Evolutionary conservation across 35 echinoderm and acorn worm species (phyloP).

Genomic region (Apostichopus parvimensis): DNA sequence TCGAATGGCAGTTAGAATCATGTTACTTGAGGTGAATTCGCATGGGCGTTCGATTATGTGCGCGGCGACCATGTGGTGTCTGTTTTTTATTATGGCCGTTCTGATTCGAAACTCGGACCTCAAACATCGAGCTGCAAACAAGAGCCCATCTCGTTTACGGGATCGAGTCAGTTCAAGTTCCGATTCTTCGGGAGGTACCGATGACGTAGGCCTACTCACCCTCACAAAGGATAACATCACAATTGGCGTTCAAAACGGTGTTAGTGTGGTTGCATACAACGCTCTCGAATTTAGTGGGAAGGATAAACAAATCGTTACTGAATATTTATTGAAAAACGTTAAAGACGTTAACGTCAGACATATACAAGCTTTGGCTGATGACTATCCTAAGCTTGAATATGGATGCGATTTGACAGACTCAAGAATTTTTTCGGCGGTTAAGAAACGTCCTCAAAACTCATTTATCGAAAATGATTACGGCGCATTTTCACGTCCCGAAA

Average conservation of each 20-base stretch:
- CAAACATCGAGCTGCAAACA: neutral
- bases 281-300: neutral
- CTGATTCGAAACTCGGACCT: constrained; percentile 24
- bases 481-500: constrained; percentile 6
- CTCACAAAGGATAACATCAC: constrained; percentile 12
- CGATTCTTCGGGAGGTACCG: neutral
- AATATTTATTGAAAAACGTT: constrained; percentile 4
- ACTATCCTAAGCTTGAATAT: neutral
- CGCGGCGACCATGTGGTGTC: constrained; percentile 19
- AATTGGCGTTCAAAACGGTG: neutral
- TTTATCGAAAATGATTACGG: constrained; percentile 6
- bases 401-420: constrained; percentile 37
- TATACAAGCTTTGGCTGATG: neutral
- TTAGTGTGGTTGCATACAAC: constrained; percentile 34
- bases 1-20: neutral
- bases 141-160: neutral
- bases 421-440: neutral
- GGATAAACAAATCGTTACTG: neutral
- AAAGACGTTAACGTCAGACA: neutral
- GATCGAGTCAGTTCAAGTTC: neutral
- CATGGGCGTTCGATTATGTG: constrained; percentile 32
- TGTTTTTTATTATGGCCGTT: constrained; percentile 33
- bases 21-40: constrained; percentile 29
- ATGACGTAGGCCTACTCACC: neutral
- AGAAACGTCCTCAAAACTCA: neutral